Evolutionary conservation across 1,140 invertebrate genomes (phyloP).

Genomic region (Phenacoccus solenopsis): DNA sequence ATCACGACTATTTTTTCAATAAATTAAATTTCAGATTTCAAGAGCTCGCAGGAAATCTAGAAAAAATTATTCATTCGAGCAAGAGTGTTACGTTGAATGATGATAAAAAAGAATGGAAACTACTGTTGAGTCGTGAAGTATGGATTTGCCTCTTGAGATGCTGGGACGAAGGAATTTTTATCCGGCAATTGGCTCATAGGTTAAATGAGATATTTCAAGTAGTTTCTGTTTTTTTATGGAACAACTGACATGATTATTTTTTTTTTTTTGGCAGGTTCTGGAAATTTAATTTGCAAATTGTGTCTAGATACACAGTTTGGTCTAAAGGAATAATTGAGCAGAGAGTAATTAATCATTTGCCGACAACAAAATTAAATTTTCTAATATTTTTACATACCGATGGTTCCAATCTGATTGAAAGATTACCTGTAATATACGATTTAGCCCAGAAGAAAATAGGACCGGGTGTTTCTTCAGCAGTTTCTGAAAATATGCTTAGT

Average conservation of each 20-base stretch:
- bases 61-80: slow-evolving; percentile 31
- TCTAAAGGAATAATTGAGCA: background rate
- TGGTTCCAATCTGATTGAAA: slow-evolving; percentile 34
- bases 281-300: slow-evolving; percentile 70
- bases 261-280: slow-evolving; percentile 44
- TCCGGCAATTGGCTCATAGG: slow-evolving; percentile 54
- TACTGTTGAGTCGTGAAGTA: slow-evolving; percentile 34
- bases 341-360: background rate
- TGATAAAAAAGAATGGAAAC: slow-evolving; percentile 14
- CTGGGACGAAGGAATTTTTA: slow-evolving; percentile 60
- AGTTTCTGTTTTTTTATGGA: background rate
- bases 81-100: background rate
- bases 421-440: slow-evolving; percentile 32
- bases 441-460: slow-evolving; percentile 26
- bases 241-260: background rate
- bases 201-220: background rate
- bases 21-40: slow-evolving; percentile 65
- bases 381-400: slow-evolving; percentile 39
- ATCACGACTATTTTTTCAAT: background rate
- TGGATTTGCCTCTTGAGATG: slow-evolving; percentile 49
- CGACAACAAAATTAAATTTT: slow-evolving; percentile 32
- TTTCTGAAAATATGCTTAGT: background rate
- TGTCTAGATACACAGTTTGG: slow-evolving; percentile 37
- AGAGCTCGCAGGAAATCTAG: slow-evolving; percentile 65
- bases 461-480: slow-evolving; percentile 31